A percentile compares a stretch with the other conserved stretches of the same genome.
These are phyloP conservation scores for Drosophila baimaii DNA, from an alignment of 1,140 invertebrate species.

Conservation along the genomic window DNA sequence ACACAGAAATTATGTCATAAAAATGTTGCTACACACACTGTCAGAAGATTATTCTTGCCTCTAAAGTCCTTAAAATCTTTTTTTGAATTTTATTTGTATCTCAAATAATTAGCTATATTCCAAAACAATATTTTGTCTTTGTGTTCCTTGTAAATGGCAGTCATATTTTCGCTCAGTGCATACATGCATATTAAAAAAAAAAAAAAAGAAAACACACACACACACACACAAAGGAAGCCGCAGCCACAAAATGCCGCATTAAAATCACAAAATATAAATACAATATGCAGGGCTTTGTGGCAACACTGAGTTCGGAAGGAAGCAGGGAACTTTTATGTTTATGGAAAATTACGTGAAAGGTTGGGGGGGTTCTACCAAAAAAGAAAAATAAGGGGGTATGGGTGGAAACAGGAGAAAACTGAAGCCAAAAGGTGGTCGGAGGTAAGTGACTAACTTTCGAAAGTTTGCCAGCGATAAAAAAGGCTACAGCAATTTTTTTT, in stretches of 20 bases:
- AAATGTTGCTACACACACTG: slow-evolving; percentile 52
- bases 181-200: slow-evolving; percentile 1
- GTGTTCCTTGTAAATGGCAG: no score
- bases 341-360: slow-evolving; percentile 73
- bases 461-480: slow-evolving; percentile 71
- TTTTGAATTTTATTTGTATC: neutral
- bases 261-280: slow-evolving; percentile 80
- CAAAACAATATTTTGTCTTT: no score
- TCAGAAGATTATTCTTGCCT: neutral
- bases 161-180: slow-evolving; percentile 23
- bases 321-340: slow-evolving; percentile 73
- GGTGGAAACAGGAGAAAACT: slow-evolving; percentile 2
- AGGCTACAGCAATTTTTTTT: slow-evolving; percentile 32
- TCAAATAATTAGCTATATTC: neutral
- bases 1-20: slow-evolving; percentile 76
- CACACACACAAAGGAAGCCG: slow-evolving; percentile 28
- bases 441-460: slow-evolving; percentile 68
- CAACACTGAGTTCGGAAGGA: slow-evolving; percentile 42
- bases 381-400: neutral
- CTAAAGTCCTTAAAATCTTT: neutral
- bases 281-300: slow-evolving; percentile 68
- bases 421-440: slow-evolving; percentile 10
- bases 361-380: slow-evolving; percentile 15
- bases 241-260: slow-evolving; percentile 77
- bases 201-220: slow-evolving; percentile 1